Base-by-base conservation (phyloP, 2,113 vertebrate genomes). In the Nymphicus hollandicus region DNA sequence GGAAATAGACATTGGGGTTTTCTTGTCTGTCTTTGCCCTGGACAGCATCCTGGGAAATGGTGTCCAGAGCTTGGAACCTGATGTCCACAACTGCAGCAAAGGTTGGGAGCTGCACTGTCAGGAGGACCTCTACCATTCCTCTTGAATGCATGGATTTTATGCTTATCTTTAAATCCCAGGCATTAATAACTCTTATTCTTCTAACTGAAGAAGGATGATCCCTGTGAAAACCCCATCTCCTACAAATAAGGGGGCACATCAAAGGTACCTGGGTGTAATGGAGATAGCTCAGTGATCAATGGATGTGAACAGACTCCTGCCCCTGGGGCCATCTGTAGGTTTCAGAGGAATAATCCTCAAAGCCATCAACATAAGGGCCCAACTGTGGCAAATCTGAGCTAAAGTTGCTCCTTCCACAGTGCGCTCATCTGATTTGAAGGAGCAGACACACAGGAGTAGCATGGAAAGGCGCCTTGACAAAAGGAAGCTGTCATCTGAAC, bases 381-480 rank as follows among this genome's bases (percentile, higher is more conserved):
- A 44, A 9, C 15, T 27, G 1, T 14, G 41, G 50, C 35, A 41
- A 72, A 46, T 55, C 22, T 41, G 35, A 78, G 72, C 69, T 29
- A 7, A 18, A 17, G 5, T n/a, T 78, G 28, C 60, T 63, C 33
- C 43, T 81, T 74, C 58, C 41, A 22, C 5, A 6, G 8, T 15
- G 2, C 2, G 3, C 20, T 37, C 14, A 4, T 20, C 3, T 2
- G 2, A 7, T 35, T 14, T 5, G 6, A 41, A 60, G 46, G 41
- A 84, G 35, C n/a, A 33, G 66, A 35, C 56, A 5, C 12, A 4
- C 12, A 4, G 5, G 8, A 50, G 7, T 2, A 31, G 25, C 24
- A 0, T 3, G 12, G 60, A 19, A 63, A 31, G 27, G 14, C 1
- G 1, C 28, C 4, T 5, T 10, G 79, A 7, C n/a, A n/a, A 22